Conservation (phyloP, 2,797 vertebrate genomes). For the Podarcis lilfordi region DNA sequence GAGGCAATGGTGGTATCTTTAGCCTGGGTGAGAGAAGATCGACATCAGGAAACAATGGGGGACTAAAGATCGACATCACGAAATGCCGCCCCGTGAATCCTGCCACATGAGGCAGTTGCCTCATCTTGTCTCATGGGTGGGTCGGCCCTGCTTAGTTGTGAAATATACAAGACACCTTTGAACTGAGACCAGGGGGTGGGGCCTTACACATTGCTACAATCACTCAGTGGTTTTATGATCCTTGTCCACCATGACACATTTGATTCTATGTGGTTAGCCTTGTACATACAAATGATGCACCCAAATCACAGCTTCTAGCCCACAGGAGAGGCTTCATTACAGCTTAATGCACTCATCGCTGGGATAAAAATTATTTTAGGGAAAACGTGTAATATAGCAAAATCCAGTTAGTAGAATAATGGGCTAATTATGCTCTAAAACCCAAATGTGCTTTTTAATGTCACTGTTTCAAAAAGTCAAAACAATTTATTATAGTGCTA, state of each 20-base stretch:
- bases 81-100: no score
- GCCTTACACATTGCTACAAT: neutral
- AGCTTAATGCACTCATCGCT: slow-evolving; percentile 48
- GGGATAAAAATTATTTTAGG: slow-evolving; percentile 67
- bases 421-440: slow-evolving; percentile 66
- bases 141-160: neutral
- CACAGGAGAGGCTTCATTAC: slow-evolving; percentile 41
- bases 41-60: no score
- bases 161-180: slow-evolving; percentile 18
- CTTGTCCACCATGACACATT: slow-evolving; percentile 8
- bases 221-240: slow-evolving; percentile 29
- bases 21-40: no score
- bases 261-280: slow-evolving; percentile 12
- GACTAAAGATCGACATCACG: no score
- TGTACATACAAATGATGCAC: slow-evolving; percentile 43
- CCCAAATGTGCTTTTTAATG: slow-evolving; percentile 54
- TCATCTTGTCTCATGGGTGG: no score
- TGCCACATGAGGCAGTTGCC: no score
- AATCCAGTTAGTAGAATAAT: slow-evolving; percentile 64
- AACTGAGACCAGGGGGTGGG: slow-evolving; percentile 29
- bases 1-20: no score
- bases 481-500: slow-evolving; percentile 47
- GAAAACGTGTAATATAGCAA: slow-evolving; percentile 66
- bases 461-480: slow-evolving; percentile 56
- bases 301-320: slow-evolving; percentile 44